Base-by-base conservation (phyloP, 2,888 invertebrate genomes). In the Aricia artaxerxes region DNA sequence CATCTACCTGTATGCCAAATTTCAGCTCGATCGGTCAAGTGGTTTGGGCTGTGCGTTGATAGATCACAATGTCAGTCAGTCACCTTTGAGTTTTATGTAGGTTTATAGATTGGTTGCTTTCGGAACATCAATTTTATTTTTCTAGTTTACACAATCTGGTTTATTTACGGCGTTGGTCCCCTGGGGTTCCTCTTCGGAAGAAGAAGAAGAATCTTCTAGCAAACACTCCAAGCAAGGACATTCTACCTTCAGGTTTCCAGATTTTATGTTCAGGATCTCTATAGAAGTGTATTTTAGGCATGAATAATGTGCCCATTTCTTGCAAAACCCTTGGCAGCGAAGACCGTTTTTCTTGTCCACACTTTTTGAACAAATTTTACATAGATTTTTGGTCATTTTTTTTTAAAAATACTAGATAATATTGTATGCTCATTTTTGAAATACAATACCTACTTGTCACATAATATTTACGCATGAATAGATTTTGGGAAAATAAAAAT, bases 301-400 rank as follows among this genome's bases (percentile, higher is more conserved):
- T 69, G 84, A 84, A 82, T 69, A 91, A 82, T 91, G 91, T 0
- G 86, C 87, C 91, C 91, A 91, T 83, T 86, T 89, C 61, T 85
- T 85, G 79, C 91, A 91, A 38, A 87, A 88, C 0, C 91, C 91
- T 80, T 87, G 84, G 81, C 91, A 91, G 81, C 88, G 89, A n/a
- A 90, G 53, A 0, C 91, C 91, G 2, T 82, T 90, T 72, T 86
- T 90, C 4, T 83, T 82, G 7, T 79, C 84, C 3, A 91, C 91
- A 7, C 84, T 49, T 40, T 85, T 78, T 4, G 83, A 83, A 81
- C 91, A 91, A 38, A 90, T 85, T 84, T 88, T 90, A 81, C 91
- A 91, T 24, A 88, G 87, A 75, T 89, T 88, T 81, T 89, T 90
- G 5, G 35, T 69, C 2, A 86, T 85, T 83, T 86, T 85, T 83